phyloP scores from a whole-genome alignment of 2,888 invertebrate genomes.

The Listrodromus nycthemerus region DNA sequence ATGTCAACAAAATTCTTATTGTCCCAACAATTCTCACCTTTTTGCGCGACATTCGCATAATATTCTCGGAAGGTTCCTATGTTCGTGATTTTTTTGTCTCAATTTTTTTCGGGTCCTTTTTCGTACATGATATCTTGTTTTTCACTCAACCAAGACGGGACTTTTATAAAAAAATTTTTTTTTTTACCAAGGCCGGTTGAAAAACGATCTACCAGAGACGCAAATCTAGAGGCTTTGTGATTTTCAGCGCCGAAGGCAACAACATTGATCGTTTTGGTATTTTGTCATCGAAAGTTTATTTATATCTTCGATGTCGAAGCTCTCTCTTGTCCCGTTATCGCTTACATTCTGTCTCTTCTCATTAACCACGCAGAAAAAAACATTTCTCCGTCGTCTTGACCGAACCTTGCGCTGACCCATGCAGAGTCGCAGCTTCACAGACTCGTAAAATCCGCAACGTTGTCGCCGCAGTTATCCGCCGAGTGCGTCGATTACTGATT shows the following conservation, averaged over 20 bases:
- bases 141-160: too few species aligned
- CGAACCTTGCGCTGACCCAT: slow-evolving; percentile 17
- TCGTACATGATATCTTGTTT: too few species aligned
- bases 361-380: slow-evolving; percentile 4
- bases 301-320: not conserved
- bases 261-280: not conserved
- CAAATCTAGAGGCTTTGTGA: not conserved
- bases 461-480: slow-evolving; percentile 31
- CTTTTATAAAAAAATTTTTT: too few species aligned
- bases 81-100: too few species aligned
- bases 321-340: not conserved
- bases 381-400: slow-evolving; percentile 14
- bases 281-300: slow-evolving; percentile 8
- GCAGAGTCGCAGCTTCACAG: not conserved
- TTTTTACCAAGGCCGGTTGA: too few species aligned
- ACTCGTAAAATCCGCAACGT: slow-evolving; percentile 38
- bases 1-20: too few species aligned
- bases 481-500: slow-evolving; percentile 62
- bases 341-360: not conserved
- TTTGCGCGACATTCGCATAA: too few species aligned
- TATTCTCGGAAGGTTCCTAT: too few species aligned
- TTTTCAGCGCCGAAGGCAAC: not conserved
- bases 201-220: not conserved
- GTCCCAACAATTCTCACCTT: too few species aligned
- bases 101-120: too few species aligned